Conservation (phyloP, 2,888 invertebrate genomes). For the Vesta saturnalis region DNA sequence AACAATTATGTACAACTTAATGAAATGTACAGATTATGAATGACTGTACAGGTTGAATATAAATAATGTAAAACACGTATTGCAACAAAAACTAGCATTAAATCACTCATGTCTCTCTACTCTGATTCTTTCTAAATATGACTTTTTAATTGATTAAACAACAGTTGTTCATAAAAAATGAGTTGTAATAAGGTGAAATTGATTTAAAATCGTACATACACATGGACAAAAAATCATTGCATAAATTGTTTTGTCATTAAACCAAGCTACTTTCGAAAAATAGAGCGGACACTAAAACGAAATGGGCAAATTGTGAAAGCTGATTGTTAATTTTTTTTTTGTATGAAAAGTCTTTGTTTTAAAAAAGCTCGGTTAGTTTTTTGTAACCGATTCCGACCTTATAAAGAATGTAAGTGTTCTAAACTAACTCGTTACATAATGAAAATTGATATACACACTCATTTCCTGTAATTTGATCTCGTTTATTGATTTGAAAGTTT, state of each 20-base stretch:
- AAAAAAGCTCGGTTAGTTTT: too few relatives aligned
- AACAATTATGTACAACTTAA: too few relatives aligned
- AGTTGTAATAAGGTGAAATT: not conserved
- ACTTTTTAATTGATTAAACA: too few relatives aligned
- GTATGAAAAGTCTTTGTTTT: too few relatives aligned
- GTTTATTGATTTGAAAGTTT: slow-evolving; percentile 8
- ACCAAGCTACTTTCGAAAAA: slow-evolving; percentile 3
- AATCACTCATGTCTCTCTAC: too few relatives aligned
- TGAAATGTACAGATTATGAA: too few relatives aligned
- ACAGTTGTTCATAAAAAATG: too few relatives aligned
- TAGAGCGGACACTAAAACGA: slow-evolving; percentile 3
- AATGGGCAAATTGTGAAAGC: slow-evolving; percentile 5
- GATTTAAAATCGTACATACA: not conserved
- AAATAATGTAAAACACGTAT: too few relatives aligned
- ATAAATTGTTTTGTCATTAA: slow-evolving; percentile 6
- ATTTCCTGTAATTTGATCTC: slow-evolving; percentile 9
- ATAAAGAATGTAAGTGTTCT: not conserved
- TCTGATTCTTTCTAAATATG: too few relatives aligned
- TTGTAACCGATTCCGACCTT: not conserved
- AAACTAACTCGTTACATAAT: not conserved
- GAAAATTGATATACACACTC: not conserved
- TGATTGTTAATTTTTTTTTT: too few relatives aligned
- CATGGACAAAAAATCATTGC: slow-evolving; percentile 8
- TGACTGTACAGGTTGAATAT: too few relatives aligned
- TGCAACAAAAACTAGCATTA: too few relatives aligned